These are phyloP conservation scores for Proterorhinus semilunaris DNA, from an alignment of 2,113 vertebrate genomes.

Conservation along the genomic window DNA sequence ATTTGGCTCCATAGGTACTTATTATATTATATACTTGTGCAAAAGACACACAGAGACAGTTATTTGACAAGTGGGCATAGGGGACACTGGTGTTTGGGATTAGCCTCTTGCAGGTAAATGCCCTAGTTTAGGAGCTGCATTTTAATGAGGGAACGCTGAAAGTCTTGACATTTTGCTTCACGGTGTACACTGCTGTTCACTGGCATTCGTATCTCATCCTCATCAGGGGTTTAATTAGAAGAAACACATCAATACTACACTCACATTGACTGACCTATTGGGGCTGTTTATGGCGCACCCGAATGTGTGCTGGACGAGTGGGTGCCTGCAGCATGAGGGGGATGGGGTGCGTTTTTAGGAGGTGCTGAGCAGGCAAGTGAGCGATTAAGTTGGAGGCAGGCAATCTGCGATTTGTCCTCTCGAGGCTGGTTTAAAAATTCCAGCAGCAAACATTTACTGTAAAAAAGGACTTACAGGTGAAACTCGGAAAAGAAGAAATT, in stretches of 20 bases:
- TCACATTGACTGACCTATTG: slow-evolving; percentile 39
- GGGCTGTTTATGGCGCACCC: slow-evolving; percentile 41
- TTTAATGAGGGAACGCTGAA: slow-evolving; percentile 34
- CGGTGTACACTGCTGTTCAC: slow-evolving; percentile 15
- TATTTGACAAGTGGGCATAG: slow-evolving; percentile 1
- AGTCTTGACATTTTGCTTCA: slow-evolving; percentile 21
- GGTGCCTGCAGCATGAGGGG: not conserved
- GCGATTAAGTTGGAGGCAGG: slow-evolving; percentile 44
- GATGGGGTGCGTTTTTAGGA: slow-evolving; percentile 34
- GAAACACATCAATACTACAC: slow-evolving; percentile 27
- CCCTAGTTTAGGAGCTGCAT: slow-evolving; percentile 31
- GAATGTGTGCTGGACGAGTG: not conserved
- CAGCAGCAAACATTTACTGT: slow-evolving; percentile 19
- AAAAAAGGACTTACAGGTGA: slow-evolving; percentile 11
- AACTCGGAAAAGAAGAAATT: not conserved
- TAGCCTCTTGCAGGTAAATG: slow-evolving; percentile 15
- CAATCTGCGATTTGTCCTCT: slow-evolving; percentile 36
- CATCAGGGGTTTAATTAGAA: slow-evolving; percentile 52
- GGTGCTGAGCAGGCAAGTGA: slow-evolving; percentile 56
- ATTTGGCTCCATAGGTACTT: not conserved
- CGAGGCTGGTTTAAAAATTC: slow-evolving; percentile 26
- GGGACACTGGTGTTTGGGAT: slow-evolving; percentile 4
- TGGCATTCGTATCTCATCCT: slow-evolving; percentile 30
- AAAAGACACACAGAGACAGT: not conserved
- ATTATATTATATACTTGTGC: not conserved